Evolutionary conservation across 2,888 invertebrate species (phyloP).

Genomic region (Dasysyrphus tricinctus): DNA sequence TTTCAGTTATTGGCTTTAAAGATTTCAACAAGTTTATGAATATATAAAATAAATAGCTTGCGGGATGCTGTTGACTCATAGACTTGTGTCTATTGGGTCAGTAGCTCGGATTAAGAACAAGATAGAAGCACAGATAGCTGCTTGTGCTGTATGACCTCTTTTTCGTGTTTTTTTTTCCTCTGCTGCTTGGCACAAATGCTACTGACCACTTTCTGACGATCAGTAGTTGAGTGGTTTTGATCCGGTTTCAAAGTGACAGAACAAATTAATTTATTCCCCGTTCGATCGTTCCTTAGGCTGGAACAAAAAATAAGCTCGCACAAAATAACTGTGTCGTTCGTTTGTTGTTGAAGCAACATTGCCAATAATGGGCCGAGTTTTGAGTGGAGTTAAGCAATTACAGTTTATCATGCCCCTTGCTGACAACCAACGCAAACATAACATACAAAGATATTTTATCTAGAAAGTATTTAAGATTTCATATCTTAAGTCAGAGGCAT

Average conservation of each 20-base stretch:
- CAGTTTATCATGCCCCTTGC: conserved; percentile 2
- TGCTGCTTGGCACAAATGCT: conserved; percentile 29
- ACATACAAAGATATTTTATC: conserved; percentile 6
- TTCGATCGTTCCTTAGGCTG: conserved; percentile 16
- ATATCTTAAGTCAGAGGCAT: background rate
- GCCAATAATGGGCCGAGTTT: conserved; percentile 8
- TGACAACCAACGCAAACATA: background rate
- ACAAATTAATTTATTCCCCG: conserved; percentile 47
- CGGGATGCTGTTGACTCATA: conserved; percentile 15
- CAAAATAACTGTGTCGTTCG: conserved; percentile 39
- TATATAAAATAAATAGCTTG: conserved; percentile 18
- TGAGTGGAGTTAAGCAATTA: conserved; percentile 4
- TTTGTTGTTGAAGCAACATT: conserved; percentile 1
- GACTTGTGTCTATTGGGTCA: conserved; percentile 37
- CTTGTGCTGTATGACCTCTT: conserved; percentile 44
- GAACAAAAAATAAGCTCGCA: conserved; percentile 17
- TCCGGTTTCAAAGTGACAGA: conserved; percentile 60
- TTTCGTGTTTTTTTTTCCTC: conserved; percentile 37
- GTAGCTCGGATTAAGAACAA: conserved; percentile 42
- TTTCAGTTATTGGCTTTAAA: background rate
- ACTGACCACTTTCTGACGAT: conserved; percentile 40
- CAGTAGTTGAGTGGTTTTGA: conserved; percentile 37
- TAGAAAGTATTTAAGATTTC: conserved; percentile 4
- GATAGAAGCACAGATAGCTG: conserved; percentile 6
- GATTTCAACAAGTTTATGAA: background rate